Percentiles rank a stretch among this genome's conserved stretches.
Conservation (phyloP, 1,140 invertebrate species). For the Lepidurus packardi region DNA sequence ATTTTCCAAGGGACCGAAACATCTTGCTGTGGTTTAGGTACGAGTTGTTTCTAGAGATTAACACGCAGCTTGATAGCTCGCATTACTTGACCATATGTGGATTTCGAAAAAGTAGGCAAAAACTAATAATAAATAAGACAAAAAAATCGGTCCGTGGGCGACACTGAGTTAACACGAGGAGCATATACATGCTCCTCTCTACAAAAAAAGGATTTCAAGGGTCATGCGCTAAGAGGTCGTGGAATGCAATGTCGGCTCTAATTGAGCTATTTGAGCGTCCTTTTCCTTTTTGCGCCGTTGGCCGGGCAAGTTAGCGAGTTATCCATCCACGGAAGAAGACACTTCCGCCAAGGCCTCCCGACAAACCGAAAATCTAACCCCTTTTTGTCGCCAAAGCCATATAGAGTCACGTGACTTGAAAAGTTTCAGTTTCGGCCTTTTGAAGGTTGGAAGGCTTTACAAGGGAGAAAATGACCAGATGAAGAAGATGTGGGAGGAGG, state of each 20-base stretch:
- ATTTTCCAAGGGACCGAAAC: background rate
- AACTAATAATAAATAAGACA: no score
- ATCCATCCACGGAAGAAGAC: conserved; percentile 20
- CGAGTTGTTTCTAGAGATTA: background rate
- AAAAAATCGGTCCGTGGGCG: background rate
- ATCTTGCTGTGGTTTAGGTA: no score
- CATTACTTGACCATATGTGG: conserved; percentile 11
- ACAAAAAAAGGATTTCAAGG: conserved; percentile 10
- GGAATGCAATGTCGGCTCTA: conserved; percentile 18
- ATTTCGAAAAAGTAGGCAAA: background rate
- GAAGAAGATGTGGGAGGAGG: conserved; percentile 17
- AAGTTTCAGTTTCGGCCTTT: background rate
- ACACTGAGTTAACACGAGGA: background rate
- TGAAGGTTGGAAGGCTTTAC: background rate
- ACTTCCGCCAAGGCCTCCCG: conserved; percentile 16
- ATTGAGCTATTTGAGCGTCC: conserved; percentile 21
- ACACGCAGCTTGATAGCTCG: background rate
- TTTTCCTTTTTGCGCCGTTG: conserved; percentile 4
- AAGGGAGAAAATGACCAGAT: background rate
- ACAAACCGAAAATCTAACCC: background rate
- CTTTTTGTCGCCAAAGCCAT: conserved; percentile 1
- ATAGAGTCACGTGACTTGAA: background rate
- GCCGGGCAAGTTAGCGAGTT: conserved; percentile 12
- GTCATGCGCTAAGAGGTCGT: conserved; percentile 7
- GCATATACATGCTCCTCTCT: background rate